phyloP scores from a whole-genome alignment of 2,113 vertebrate species.

The Polypterus senegalus region DNA sequence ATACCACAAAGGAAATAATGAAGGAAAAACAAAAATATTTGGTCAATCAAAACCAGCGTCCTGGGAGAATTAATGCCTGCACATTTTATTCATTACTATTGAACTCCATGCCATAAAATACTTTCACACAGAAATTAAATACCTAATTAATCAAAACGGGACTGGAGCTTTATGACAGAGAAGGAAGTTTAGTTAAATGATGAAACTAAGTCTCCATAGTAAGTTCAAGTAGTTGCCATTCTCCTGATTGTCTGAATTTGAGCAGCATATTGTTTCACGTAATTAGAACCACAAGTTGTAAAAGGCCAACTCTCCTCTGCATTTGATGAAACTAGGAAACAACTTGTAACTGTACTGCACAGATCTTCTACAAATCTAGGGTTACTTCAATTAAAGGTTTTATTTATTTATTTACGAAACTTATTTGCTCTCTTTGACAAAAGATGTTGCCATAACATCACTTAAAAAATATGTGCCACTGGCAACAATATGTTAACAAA shows the following conservation, averaged over 20 bases:
- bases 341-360: constrained; percentile 36
- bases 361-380: constrained; percentile 26
- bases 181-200: constrained; percentile 15
- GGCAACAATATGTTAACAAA: too few relatives aligned
- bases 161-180: constrained; percentile 13
- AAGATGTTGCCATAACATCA: constrained; percentile 18
- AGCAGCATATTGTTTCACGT: constrained; percentile 31
- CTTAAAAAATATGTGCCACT: background rate
- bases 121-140: constrained; percentile 25
- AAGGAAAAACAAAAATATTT: background rate
- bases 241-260: constrained; percentile 19
- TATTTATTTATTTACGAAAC: constrained; percentile 12
- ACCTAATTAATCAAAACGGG: constrained; percentile 26
- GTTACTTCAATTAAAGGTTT: constrained; percentile 20
- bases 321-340: constrained; percentile 38
- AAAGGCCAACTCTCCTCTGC: constrained; percentile 21
- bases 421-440: constrained; percentile 5
- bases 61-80: constrained; percentile 6
- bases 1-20: constrained; percentile 5
- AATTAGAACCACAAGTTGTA: constrained; percentile 35
- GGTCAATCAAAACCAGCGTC: background rate
- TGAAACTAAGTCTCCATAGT: constrained; percentile 10
- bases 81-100: constrained; percentile 18
- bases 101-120: constrained; percentile 14
- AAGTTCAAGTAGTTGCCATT: constrained; percentile 17